Evolutionary conservation across 1,140 invertebrate genomes (phyloP).

Genomic region (Tachypleus tridentatus): DNA sequence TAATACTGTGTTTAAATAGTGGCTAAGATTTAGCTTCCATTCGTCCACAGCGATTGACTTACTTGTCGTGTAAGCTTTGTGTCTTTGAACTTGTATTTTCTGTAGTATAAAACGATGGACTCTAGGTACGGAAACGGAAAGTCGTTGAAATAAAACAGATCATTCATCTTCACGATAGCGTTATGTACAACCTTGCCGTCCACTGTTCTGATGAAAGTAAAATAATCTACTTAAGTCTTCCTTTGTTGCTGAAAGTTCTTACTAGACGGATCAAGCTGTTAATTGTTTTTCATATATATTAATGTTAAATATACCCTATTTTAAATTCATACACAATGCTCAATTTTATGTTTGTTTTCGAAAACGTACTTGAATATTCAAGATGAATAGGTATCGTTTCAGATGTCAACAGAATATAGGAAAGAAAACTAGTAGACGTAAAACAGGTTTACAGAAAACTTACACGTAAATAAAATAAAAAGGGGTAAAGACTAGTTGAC

Average conservation of each 20-base stretch:
- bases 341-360: background rate
- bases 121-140: conserved; percentile 23
- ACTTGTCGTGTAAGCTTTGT: conserved; percentile 20
- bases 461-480: background rate
- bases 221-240: conserved; percentile 8
- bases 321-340: background rate
- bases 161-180: conserved; percentile 16
- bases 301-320: background rate
- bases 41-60: background rate
- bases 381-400: background rate
- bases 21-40: no score
- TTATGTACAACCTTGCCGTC: conserved; percentile 9
- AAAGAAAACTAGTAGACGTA: background rate
- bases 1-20: no score
- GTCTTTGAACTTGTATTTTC: conserved; percentile 21
- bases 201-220: background rate
- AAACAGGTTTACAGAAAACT: background rate
- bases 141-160: conserved; percentile 20
- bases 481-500: no score
- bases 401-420: background rate
- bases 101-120: conserved; percentile 21
- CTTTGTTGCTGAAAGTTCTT: background rate
- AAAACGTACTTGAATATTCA: background rate
- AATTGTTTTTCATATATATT: background rate
- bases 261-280: background rate